Evolutionary conservation across 37 sponge, comb jelly and placozoan species (phyloP).

Genomic region (Cliona cf. orientalis): DNA sequence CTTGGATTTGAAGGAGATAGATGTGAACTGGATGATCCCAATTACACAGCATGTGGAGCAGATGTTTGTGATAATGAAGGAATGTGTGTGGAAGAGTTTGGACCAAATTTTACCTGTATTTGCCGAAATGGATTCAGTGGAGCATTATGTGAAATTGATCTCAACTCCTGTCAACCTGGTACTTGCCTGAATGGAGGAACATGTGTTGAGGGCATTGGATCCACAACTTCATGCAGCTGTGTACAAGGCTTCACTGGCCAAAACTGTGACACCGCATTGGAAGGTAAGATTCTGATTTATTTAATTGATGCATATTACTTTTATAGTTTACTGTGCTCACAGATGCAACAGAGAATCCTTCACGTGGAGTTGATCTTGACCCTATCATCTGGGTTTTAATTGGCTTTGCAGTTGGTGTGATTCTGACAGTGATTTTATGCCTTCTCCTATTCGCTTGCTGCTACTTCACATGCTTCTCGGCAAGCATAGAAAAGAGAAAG

Average conservation of each 20-base stretch:
- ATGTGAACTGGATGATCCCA: constrained; percentile 20
- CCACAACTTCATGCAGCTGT: constrained; percentile 26
- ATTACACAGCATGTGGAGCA: not conserved
- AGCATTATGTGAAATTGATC: constrained; percentile 20
- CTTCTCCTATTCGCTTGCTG: too few relatives aligned
- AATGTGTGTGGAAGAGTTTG: constrained; percentile 48
- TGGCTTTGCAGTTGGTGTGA: too few relatives aligned
- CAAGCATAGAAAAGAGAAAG: too few relatives aligned
- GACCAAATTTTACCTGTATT: constrained; percentile 24
- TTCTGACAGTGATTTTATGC: too few relatives aligned
- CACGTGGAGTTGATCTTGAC: too few relatives aligned
- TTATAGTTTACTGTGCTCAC: too few relatives aligned
- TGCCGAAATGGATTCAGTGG: constrained; percentile 45
- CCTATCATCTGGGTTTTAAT: too few relatives aligned
- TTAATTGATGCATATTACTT: too few relatives aligned
- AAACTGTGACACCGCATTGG: constrained; percentile 4
- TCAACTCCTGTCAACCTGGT: constrained; percentile 1
- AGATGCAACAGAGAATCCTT: too few relatives aligned
- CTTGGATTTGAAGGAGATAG: constrained; percentile 6
- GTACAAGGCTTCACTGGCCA: constrained; percentile 21
- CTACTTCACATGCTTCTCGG: too few relatives aligned
- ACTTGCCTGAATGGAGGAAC: constrained; percentile 47
- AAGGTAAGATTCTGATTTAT: too few relatives aligned
- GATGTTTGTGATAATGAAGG: constrained; percentile 53
- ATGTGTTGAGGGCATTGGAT: constrained; percentile 39